phyloP scores from a whole-genome alignment of 2,113 vertebrate species.

The Morphnarchus princeps region DNA sequence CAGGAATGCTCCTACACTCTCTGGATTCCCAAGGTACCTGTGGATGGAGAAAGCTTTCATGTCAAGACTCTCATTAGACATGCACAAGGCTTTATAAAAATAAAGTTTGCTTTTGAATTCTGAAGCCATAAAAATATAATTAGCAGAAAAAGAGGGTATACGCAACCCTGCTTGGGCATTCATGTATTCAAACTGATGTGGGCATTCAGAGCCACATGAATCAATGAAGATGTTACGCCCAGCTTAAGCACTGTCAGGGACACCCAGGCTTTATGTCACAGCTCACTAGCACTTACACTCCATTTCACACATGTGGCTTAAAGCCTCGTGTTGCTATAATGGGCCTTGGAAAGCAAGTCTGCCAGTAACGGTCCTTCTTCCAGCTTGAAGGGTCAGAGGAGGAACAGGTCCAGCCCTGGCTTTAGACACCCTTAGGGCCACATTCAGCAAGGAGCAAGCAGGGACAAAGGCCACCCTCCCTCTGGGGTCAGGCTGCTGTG shows the following conservation, averaged over 20 bases:
- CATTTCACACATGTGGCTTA: background rate
- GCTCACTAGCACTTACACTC: background rate
- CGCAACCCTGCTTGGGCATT: background rate
- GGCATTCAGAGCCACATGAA: background rate
- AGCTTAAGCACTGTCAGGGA: background rate
- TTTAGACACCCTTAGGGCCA: background rate
- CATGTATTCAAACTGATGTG: background rate
- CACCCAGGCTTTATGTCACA: background rate
- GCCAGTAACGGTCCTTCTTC: fast-evolving
- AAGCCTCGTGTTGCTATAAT: fast-evolving
- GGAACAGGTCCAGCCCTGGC: background rate
- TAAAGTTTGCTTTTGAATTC: background rate
- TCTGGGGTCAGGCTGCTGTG: background rate
- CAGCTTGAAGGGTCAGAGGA: background rate
- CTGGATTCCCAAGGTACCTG: background rate
- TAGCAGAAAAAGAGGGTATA: background rate
- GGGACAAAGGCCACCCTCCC: background rate
- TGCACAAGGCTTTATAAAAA: background rate
- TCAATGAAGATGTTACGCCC: background rate
- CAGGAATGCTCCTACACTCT: background rate
- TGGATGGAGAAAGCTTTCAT: background rate
- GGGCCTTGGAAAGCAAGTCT: fast-evolving
- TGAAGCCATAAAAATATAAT: conserved; percentile 11
- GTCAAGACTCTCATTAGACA: background rate
- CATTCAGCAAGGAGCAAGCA: background rate